Evolutionary conservation across 1,140 invertebrate species (phyloP).

Genomic region (Tetragnatha versicolor): DNA sequence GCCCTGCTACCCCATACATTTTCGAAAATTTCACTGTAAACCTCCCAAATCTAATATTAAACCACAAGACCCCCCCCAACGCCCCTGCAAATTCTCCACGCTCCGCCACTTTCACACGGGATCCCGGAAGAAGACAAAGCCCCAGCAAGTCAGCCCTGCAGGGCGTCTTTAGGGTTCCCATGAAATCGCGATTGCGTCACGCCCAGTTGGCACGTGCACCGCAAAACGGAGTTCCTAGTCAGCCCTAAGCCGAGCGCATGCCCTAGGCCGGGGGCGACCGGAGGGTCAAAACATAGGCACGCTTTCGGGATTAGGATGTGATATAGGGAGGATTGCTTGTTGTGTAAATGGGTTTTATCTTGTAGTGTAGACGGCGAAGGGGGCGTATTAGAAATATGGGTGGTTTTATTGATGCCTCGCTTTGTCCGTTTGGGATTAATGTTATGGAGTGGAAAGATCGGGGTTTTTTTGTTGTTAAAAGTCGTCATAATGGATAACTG

Average conservation of each 20-base stretch:
- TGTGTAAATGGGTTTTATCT: too few relatives aligned
- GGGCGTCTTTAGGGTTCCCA: constrained; percentile 13
- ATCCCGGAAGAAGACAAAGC: too few relatives aligned
- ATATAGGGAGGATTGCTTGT: too few relatives aligned
- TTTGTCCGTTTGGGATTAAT: too few relatives aligned
- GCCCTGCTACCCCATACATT: background rate
- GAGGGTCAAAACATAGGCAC: too few relatives aligned
- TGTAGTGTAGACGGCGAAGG: too few relatives aligned
- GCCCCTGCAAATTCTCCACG: background rate
- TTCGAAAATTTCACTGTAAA: background rate
- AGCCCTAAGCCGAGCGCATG: background rate
- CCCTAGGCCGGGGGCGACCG: background rate
- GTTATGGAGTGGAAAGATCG: too few relatives aligned
- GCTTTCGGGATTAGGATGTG: too few relatives aligned
- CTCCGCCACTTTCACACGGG: background rate
- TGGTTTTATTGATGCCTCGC: too few relatives aligned
- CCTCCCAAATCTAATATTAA: constrained; percentile 2
- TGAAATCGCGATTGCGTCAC: constrained; percentile 43
- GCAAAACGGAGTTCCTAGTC: constrained; percentile 18
- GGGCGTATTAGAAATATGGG: too few relatives aligned
- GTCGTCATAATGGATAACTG: too few relatives aligned
- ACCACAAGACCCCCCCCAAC: background rate
- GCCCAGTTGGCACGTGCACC: constrained; percentile 27
- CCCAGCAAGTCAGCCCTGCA: background rate
- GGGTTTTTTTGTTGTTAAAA: too few relatives aligned